These are phyloP conservation scores for Antechinus stuartii DNA, from an alignment of 2,113 vertebrate genomes.

Conservation along the genomic window DNA sequence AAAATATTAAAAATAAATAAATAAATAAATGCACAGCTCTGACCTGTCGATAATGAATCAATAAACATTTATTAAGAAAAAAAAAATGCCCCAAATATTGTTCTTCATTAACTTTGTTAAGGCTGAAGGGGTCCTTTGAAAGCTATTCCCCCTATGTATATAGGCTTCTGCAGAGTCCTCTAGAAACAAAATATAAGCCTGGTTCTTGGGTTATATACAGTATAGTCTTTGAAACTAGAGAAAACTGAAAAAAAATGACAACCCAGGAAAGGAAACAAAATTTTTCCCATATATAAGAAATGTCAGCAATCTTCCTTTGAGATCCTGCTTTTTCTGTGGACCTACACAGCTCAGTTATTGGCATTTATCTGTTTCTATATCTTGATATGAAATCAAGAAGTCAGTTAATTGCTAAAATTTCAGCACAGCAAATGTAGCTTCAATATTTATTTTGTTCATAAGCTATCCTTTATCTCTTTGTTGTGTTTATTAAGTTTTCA, in stretches of 20 bases:
- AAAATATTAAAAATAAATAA: no score
- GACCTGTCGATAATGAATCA: no score
- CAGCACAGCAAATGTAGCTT: not conserved
- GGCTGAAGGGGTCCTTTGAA: not conserved
- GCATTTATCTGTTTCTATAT: not conserved
- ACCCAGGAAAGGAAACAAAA: not conserved
- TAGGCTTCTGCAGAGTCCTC: not conserved
- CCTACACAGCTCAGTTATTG: not conserved
- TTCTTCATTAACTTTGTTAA: not conserved
- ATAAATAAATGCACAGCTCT: no score
- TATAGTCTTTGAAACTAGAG: not conserved
- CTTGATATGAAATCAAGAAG: not conserved
- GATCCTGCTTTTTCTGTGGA: not conserved
- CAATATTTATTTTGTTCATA: not conserved
- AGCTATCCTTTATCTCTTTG: not conserved
- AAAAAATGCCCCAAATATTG: not conserved
- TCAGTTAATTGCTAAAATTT: not conserved
- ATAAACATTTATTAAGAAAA: no score
- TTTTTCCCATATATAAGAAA: not conserved
- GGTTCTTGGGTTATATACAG: not conserved
- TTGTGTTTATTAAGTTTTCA: not conserved
- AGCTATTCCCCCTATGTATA: not conserved
- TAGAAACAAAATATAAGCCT: not conserved
- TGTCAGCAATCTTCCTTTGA: not conserved
- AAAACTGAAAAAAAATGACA: not conserved